Conservation (phyloP, 2,888 invertebrate genomes). For the Stenodema calcarata region DNA sequence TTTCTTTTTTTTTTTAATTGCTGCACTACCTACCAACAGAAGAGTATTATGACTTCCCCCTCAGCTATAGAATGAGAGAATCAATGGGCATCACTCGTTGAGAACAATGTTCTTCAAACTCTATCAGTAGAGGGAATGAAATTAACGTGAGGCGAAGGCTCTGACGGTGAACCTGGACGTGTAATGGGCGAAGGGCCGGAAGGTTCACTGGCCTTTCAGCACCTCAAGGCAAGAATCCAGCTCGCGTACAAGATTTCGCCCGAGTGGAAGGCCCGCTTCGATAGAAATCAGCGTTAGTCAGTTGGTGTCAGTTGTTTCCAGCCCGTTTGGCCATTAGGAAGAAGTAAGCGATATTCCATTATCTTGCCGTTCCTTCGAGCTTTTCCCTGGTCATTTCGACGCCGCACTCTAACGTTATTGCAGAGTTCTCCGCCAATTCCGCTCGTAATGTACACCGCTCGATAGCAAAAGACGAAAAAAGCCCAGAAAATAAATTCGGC, state of each 20-base stretch:
- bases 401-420: background rate
- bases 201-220: background rate
- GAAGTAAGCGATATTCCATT: conserved; percentile 23
- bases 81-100: background rate
- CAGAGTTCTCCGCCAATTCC: background rate
- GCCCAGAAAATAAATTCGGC: background rate
- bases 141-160: background rate
- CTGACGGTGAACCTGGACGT: background rate
- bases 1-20: too few species aligned
- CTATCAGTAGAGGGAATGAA: background rate
- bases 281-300: conserved; percentile 3
- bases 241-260: background rate
- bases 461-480: background rate
- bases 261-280: background rate
- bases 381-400: background rate
- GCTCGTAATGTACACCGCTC: background rate
- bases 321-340: conserved; percentile 31
- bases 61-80: too few species aligned
- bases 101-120: background rate
- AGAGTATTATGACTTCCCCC: too few species aligned
- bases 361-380: background rate
- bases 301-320: conserved; percentile 33
- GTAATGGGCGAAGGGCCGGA: background rate
- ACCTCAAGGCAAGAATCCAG: background rate
- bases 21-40: too few species aligned